phyloP scores from a whole-genome alignment of 1,140 invertebrate species.

The Brachionus rubens region DNA sequence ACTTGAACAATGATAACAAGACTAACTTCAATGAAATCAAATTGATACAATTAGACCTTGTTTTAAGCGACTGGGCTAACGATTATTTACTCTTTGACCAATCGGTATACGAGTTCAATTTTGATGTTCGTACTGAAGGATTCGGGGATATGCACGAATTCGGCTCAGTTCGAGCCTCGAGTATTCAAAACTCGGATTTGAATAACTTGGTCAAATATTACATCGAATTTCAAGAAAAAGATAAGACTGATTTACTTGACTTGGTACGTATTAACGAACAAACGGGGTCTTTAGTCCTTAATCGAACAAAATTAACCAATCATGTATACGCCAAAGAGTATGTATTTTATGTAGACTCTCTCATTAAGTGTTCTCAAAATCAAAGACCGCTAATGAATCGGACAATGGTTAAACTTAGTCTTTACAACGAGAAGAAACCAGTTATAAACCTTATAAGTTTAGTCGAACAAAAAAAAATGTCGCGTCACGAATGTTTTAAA shows the following conservation, averaged over 20 bases:
- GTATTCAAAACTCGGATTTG: neutral
- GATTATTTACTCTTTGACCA: neutral
- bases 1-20: conserved; percentile 9
- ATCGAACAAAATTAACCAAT: neutral
- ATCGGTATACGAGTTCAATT: neutral
- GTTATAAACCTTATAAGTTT: neutral
- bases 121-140: neutral
- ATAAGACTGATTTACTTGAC: neutral
- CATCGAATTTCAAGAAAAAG: neutral
- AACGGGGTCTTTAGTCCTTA: neutral
- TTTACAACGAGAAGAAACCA: neutral
- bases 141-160: neutral
- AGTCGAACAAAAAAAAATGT: neutral
- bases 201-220: neutral
- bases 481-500: neutral
- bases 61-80: neutral
- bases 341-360: neutral
- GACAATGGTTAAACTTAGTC: neutral
- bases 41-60: neutral
- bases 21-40: conserved; percentile 28
- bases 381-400: neutral
- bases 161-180: neutral
- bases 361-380: conserved; percentile 1
- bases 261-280: neutral
- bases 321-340: neutral